Base-by-base conservation (phyloP, 92 coral and sea anemone genomes). In the Metridium senile region DNA sequence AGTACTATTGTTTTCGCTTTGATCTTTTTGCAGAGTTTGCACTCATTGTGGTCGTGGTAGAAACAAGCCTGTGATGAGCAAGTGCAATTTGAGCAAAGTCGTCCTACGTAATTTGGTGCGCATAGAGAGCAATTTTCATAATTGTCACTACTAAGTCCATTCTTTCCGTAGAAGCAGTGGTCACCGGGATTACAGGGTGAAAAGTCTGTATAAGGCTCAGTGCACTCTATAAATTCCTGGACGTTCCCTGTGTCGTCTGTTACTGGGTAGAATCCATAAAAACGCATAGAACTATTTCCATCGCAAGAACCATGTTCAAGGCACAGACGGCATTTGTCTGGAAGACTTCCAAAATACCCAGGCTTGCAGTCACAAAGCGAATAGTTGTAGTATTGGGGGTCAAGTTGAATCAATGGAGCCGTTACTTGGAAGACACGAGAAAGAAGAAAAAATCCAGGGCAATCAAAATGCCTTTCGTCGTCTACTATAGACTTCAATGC, bases 401-500 rank as follows among this genome's bases (percentile, higher is more conserved):
- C 71, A 13, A 66, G 43, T 20, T 66, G 71, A 30, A 66, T 33
- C 1, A 66, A 13, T 0, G 71, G 71, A 31, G 47, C 71, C 9
- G 71, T 66, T 13, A 66, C 71, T 66, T 66, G 45, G 30, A 66
- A 66, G 20, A 4, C 71, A 9, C 71, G 71, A 1, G 71, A 66
- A 31, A 66, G 51, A 66, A 66, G 39, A 20, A 17, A 19, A 33
- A 66, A 66, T n/a, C 71, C 71, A 16, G 71, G 71, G 25, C 71
- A 66, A 66, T 66, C 71, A 31, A 27, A 66, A 28, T 66, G 71
- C 17, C 71, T 66, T 18, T 33, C 30, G 33, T 66, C 47, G 49
- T 66, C 71, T 0, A 66, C 71, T 9, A 66, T 1, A 7, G 71
- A 66, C 13, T 46, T 17, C 9, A 46, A 66, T 13, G n/a, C 9